These are phyloP conservation scores for Gouania willdenowi DNA, from an alignment of 2,797 vertebrate genomes.

Conservation along the genomic window DNA sequence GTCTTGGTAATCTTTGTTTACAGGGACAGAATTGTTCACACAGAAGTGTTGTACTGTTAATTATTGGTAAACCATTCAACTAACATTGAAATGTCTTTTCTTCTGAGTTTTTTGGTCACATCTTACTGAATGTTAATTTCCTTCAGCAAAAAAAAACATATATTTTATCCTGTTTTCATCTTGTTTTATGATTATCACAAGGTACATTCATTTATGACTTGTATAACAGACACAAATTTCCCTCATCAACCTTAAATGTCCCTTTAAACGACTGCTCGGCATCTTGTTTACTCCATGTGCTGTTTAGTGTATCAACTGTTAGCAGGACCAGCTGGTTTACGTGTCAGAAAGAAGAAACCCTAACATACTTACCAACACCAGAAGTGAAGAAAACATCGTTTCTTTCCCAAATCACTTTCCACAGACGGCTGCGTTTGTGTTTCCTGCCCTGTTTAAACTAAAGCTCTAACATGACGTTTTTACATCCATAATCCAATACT, in stretches of 20 bases:
- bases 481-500: constrained; percentile 15
- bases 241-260: constrained; percentile 20
- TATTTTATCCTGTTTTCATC: no score
- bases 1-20: constrained; percentile 21
- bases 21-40: neutral
- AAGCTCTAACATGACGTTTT: constrained; percentile 23
- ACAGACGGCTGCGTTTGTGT: constrained; percentile 5
- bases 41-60: neutral
- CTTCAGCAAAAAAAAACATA: no score
- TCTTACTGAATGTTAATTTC: no score
- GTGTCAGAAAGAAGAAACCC: constrained; percentile 17
- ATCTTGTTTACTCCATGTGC: constrained; percentile 37
- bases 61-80: no score
- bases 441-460: constrained; percentile 23
- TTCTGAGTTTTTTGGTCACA: no score
- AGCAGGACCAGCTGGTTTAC: constrained; percentile 39
- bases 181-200: no score
- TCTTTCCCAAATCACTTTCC: constrained; percentile 16
- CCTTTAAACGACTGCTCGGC: constrained; percentile 21
- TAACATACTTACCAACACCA: constrained; percentile 20
- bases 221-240: no score
- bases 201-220: no score
- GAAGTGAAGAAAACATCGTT: constrained; percentile 30
- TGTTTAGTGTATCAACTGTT: constrained; percentile 15
- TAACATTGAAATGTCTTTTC: no score